These are phyloP conservation scores for Rhea pennata DNA, from an alignment of 2,113 vertebrate genomes.

Conservation along the genomic window DNA sequence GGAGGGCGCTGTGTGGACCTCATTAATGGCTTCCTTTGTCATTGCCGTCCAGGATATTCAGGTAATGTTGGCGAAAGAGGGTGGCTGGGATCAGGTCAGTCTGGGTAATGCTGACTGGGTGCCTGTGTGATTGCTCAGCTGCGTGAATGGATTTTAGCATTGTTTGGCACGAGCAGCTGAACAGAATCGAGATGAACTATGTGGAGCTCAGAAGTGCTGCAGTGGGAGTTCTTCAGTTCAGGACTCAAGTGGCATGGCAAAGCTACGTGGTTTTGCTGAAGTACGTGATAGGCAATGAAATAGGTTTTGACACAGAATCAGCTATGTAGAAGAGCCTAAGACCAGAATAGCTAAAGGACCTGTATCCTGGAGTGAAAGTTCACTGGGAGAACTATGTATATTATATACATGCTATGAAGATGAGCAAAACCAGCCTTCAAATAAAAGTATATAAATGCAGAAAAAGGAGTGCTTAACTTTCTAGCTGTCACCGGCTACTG, in stretches of 20 bases:
- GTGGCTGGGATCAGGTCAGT: background rate
- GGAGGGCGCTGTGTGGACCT: conserved; percentile 86
- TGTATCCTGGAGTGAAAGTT: background rate
- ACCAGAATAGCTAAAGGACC: background rate
- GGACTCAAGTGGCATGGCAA: background rate
- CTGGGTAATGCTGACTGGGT: background rate
- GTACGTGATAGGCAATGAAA: background rate
- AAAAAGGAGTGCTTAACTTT: background rate
- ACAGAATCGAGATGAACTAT: background rate
- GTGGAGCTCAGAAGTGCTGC: background rate
- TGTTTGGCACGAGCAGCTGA: background rate
- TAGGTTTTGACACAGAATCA: background rate
- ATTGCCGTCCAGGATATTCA: conserved; percentile 86
- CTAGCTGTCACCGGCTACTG: background rate
- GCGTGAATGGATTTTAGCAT: background rate
- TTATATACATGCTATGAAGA: background rate
- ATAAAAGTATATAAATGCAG: background rate
- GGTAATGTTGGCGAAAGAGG: conserved; percentile 71
- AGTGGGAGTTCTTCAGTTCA: background rate
- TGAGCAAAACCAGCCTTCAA: background rate
- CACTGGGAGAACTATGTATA: background rate
- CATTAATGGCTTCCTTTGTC: conserved; percentile 83
- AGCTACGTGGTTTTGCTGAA: background rate
- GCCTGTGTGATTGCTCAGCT: background rate
- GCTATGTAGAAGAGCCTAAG: background rate